These are phyloP conservation scores for Eolophus roseicapilla DNA, from an alignment of 2,113 vertebrate genomes.

Conservation along the genomic window DNA sequence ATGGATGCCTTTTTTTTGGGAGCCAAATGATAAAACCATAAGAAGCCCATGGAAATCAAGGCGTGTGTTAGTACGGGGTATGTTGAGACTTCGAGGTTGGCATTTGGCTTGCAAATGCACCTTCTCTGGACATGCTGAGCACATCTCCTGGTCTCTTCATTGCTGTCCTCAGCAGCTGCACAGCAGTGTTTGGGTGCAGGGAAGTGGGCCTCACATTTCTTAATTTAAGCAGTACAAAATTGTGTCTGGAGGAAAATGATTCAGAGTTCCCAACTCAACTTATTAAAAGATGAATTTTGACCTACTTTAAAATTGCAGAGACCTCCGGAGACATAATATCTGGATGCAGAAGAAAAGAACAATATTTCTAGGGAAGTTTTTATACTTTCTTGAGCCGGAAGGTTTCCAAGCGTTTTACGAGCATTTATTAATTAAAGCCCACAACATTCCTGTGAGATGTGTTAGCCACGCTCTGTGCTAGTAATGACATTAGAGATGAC, in stretches of 20 bases:
- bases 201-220: background rate
- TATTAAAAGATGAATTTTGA: slow-evolving; percentile 19
- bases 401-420: background rate
- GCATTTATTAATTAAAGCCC: slow-evolving; percentile 41
- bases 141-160: background rate
- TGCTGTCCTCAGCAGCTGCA: background rate
- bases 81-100: background rate
- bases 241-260: slow-evolving; percentile 33
- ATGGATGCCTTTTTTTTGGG: background rate
- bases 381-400: background rate
- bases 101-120: background rate
- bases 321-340: background rate
- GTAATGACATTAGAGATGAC: background rate
- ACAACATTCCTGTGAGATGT: background rate
- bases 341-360: background rate
- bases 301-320: slow-evolving; percentile 41
- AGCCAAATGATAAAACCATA: background rate
- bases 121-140: background rate
- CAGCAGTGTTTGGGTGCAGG: background rate
- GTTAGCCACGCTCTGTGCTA: background rate
- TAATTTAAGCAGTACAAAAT: background rate
- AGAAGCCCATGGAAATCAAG: background rate
- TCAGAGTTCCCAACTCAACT: slow-evolving; percentile 8
- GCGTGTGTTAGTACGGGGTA: fast-evolving
- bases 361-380: slow-evolving; percentile 13